Evolutionary conservation across 1,140 invertebrate species (phyloP).

Genomic region (Drosophila sp.): DNA sequence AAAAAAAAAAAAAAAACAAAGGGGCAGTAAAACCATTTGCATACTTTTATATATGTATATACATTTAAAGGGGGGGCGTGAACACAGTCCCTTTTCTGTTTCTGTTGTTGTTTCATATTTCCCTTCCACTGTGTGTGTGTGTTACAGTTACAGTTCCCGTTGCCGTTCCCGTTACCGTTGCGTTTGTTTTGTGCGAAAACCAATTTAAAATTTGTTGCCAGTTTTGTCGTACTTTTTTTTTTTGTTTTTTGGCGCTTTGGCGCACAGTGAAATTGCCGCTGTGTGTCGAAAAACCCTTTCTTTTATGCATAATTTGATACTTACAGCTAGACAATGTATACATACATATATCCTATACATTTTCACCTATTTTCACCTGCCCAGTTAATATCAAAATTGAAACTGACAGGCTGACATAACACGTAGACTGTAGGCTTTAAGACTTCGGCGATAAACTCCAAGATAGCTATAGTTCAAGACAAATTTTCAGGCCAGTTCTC

Average conservation of each 20-base stretch:
- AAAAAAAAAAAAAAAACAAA: constrained; percentile 59
- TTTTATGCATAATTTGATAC: constrained; percentile 68
- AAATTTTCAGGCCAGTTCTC: too few relatives aligned
- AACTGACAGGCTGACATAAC: too few relatives aligned
- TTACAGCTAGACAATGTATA: constrained; percentile 59
- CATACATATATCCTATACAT: constrained; percentile 9
- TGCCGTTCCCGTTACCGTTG: constrained; percentile 7
- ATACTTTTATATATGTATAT: constrained; percentile 46
- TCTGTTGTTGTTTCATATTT: constrained; percentile 69
- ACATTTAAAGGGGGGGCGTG: constrained; percentile 50
- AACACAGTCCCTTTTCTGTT: constrained; percentile 63
- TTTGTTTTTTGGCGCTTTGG: constrained; percentile 46
- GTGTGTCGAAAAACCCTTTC: constrained; percentile 34
- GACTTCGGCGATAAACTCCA: too few relatives aligned
- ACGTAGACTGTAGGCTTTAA: too few relatives aligned
- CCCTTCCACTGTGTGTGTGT: constrained; percentile 13
- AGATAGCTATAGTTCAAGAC: too few relatives aligned
- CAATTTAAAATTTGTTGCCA: constrained; percentile 81
- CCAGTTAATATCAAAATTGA: constrained; percentile 36
- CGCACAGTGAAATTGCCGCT: constrained; percentile 27
- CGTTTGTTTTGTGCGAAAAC: constrained; percentile 63
- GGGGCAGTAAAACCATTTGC: constrained; percentile 79
- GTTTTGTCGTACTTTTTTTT: constrained; percentile 53
- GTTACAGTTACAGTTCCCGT: constrained; percentile 28
- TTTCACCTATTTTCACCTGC: constrained; percentile 65